phyloP scores from a whole-genome alignment of 2,888 invertebrate species.

The Anticlea derivata region DNA sequence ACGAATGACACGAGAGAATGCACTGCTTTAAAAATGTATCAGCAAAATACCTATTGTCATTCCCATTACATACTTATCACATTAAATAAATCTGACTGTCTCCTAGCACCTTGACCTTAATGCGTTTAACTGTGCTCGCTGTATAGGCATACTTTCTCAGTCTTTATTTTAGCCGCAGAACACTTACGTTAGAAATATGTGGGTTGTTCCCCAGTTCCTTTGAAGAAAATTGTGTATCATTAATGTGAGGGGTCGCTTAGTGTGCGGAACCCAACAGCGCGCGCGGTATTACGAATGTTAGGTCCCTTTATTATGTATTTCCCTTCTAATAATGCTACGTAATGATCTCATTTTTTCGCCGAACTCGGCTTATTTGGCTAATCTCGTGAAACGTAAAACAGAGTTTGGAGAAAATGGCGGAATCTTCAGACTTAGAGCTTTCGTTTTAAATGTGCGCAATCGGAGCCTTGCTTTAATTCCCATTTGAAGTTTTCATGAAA shows the following conservation, averaged over 20 bases:
- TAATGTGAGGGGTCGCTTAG: slow-evolving; percentile 29
- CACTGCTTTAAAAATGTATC: too few species aligned
- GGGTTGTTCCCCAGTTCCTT: slow-evolving; percentile 16
- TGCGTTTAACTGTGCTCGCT: not conserved
- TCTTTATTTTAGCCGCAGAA: slow-evolving; percentile 1
- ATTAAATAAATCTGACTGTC: too few species aligned
- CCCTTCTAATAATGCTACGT: slow-evolving; percentile 31
- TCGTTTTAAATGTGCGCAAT: slow-evolving; percentile 3
- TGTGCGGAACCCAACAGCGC: slow-evolving; percentile 26
- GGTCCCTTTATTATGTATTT: slow-evolving; percentile 32
- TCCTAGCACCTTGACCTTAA: too few species aligned
- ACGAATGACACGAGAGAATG: too few species aligned
- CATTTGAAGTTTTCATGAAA: not conserved
- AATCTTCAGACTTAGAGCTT: slow-evolving; percentile 16
- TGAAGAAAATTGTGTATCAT: slow-evolving; percentile 30
- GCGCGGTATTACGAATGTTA: slow-evolving; percentile 26
- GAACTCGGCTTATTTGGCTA: slow-evolving; percentile 30
- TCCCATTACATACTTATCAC: too few species aligned
- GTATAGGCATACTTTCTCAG: not conserved
- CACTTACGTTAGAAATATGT: slow-evolving; percentile 9
- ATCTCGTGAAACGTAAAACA: slow-evolving; percentile 26
- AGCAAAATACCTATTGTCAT: too few species aligned
- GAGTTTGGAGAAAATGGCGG: slow-evolving; percentile 21
- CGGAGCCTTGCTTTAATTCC: not conserved
- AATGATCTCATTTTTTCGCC: slow-evolving; percentile 33